Conservation (phyloP, 2,113 vertebrate genomes). For the Oncorhynchus gorbuscha region DNA sequence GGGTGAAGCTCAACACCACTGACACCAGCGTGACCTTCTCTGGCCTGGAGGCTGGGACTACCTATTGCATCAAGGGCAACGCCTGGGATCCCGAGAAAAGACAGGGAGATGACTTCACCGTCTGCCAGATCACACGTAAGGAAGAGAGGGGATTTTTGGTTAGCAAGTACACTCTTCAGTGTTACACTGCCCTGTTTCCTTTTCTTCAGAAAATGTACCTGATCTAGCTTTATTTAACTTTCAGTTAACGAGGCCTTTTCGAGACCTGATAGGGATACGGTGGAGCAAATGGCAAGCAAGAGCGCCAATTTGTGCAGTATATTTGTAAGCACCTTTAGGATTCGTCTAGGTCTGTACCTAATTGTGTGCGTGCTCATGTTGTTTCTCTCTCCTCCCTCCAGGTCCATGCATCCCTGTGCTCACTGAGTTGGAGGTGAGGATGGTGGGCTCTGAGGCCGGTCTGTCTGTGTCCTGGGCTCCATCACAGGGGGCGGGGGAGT, state of each 20-base stretch:
- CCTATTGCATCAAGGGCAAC: neutral
- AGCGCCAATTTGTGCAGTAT: neutral
- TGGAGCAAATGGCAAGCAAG: no score
- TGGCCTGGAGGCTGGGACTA: neutral
- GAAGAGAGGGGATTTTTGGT: neutral
- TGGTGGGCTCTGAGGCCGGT: neutral
- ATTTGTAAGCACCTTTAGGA: neutral
- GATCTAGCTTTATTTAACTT: constrained; percentile 30
- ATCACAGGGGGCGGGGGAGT: neutral
- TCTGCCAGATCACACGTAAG: constrained; percentile 88
- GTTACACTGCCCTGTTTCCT: no score
- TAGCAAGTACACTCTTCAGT: neutral
- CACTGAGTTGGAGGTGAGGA: neutral
- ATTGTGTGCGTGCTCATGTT: neutral
- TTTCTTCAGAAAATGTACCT: neutral
- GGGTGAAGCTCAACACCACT: neutral
- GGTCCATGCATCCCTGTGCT: neutral
- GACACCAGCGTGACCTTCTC: neutral
- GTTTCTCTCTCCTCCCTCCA: neutral
- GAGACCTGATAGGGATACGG: no score
- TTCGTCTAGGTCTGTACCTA: neutral
- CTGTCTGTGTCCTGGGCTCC: neutral
- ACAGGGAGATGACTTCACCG: neutral
- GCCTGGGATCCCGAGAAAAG: neutral
- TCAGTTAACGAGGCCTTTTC: no score